These are phyloP conservation scores for Oreochromis mossambicus DNA, from an alignment of 2,797 vertebrate genomes.

Conservation along the genomic window DNA sequence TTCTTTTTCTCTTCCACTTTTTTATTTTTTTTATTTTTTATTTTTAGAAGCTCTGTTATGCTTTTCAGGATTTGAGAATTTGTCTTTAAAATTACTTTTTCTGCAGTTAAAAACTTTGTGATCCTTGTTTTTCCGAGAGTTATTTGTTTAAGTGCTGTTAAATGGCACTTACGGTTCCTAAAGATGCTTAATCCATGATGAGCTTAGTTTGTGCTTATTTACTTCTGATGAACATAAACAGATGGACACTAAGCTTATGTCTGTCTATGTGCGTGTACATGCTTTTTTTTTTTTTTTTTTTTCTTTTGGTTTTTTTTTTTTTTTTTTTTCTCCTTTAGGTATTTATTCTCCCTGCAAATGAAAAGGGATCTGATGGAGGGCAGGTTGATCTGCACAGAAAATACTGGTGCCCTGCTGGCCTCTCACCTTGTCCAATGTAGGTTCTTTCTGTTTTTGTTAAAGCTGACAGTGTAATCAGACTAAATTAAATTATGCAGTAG, in stretches of 20 bases:
- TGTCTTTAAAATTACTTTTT: background rate
- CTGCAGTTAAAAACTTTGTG: background rate
- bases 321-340: slow-evolving; percentile 70
- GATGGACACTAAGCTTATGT: background rate
- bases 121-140: background rate
- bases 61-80: background rate
- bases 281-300: background rate
- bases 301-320: background rate
- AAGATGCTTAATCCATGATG: background rate
- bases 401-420: slow-evolving; percentile 86
- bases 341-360: slow-evolving; percentile 94
- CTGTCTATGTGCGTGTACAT: background rate
- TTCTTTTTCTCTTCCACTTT: background rate
- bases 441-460: background rate
- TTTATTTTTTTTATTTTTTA: background rate
- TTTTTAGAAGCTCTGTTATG: background rate
- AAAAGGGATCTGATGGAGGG: slow-evolving; percentile 91
- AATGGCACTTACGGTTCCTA: background rate
- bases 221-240: background rate
- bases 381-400: slow-evolving; percentile 84
- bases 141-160: background rate
- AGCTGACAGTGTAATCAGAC: background rate
- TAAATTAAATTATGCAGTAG: background rate
- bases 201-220: background rate
- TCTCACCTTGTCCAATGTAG: slow-evolving; percentile 94